Evolutionary conservation across 2,113 vertebrate genomes (phyloP).

Genomic region (Rhinopithecus roxellana): DNA sequence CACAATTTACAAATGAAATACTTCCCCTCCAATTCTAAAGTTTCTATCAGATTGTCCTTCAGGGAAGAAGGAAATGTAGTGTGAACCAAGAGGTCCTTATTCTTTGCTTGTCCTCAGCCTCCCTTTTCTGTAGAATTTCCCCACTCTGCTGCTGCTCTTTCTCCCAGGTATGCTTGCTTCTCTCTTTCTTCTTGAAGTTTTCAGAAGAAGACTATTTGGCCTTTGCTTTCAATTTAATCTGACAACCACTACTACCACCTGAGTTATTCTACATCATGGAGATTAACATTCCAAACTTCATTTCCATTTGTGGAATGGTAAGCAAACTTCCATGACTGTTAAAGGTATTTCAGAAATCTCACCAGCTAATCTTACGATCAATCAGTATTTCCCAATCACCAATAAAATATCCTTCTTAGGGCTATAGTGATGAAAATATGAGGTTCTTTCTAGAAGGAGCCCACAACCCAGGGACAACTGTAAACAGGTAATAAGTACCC

Average conservation of each 20-base stretch:
- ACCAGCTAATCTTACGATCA: background rate
- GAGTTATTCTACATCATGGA: background rate
- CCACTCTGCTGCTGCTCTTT: background rate
- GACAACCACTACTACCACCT: background rate
- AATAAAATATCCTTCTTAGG: background rate
- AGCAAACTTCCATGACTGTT: background rate
- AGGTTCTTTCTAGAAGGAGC: background rate
- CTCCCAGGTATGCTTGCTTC: background rate
- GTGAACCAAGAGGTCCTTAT: background rate
- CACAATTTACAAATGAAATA: constrained; percentile 43
- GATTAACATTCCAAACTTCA: background rate
- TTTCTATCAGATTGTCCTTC: constrained; percentile 36
- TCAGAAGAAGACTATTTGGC: background rate
- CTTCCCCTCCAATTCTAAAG: constrained; percentile 6
- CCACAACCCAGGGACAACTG: background rate
- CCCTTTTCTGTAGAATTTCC: background rate
- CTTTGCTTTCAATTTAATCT: background rate
- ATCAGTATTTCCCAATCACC: background rate
- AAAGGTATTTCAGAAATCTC: constrained; percentile 19
- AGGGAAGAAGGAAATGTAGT: background rate
- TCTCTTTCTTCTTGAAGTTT: background rate
- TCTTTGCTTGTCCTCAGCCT: background rate
- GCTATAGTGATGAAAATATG: background rate
- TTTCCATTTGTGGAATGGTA: background rate
- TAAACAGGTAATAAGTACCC: background rate